These are phyloP conservation scores for Melipona bicolor DNA, from an alignment of 2,888 invertebrate genomes.

Conservation along the genomic window DNA sequence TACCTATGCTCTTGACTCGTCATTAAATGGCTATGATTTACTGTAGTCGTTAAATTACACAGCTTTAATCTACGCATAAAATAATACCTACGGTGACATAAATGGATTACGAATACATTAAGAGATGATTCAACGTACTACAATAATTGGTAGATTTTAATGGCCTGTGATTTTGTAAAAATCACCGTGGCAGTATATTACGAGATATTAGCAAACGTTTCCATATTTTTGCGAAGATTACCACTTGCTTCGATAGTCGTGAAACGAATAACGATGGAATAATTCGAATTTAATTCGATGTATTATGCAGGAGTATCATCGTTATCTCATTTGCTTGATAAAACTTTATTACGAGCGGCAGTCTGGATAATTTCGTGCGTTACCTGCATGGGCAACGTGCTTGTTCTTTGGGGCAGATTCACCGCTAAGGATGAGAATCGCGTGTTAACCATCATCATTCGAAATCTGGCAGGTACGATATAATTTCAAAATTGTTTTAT, in stretches of 20 bases:
- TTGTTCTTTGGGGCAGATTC: conserved; percentile 87
- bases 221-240: neutral
- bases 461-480: conserved; percentile 87
- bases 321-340: conserved; percentile 86
- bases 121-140: neutral
- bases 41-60: neutral
- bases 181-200: neutral
- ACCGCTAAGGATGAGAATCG: conserved; percentile 87
- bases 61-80: neutral
- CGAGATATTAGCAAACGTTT: neutral
- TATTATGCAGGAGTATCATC: conserved; percentile 86
- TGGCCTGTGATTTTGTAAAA: neutral
- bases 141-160: conserved; percentile 1
- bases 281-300: neutral
- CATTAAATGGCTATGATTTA: neutral
- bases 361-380: conserved; percentile 88
- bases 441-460: conserved; percentile 87
- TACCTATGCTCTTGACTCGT: neutral
- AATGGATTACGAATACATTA: neutral
- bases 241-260: neutral
- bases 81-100: neutral
- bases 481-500: conserved; percentile 38
- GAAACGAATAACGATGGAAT: neutral
- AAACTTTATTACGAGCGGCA: conserved; percentile 86
- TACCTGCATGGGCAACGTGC: conserved; percentile 87